phyloP scores from a whole-genome alignment of 2,113 vertebrate genomes.

The Myrmecobius fasciatus region DNA sequence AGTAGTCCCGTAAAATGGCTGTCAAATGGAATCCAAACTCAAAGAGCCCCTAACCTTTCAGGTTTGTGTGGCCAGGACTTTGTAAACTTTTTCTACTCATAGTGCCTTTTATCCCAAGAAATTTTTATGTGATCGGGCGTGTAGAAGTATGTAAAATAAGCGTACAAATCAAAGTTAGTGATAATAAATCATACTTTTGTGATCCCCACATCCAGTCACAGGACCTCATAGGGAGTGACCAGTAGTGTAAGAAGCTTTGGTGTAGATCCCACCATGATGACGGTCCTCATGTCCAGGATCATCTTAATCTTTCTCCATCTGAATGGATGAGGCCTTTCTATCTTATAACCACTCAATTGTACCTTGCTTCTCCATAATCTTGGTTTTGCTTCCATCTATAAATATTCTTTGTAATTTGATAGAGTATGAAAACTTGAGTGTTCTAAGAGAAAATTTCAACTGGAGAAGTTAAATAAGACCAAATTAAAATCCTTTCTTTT shows the following conservation, averaged over 20 bases:
- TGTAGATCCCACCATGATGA: not conserved
- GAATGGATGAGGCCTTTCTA: not conserved
- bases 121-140: no score
- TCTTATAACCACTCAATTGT: not conserved
- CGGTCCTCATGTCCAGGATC: not conserved
- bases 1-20: not conserved
- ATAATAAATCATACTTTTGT: no score
- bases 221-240: no score
- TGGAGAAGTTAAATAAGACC: not conserved
- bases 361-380: not conserved
- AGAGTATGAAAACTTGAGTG: not conserved
- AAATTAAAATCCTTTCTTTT: not conserved
- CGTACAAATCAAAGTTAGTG: no score
- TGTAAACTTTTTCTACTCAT: no score
- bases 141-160: no score
- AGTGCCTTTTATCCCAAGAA: no score
- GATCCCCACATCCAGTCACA: no score
- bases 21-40: not conserved
- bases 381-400: constrained; percentile 10
- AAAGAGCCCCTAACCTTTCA: not conserved
- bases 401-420: constrained; percentile 13
- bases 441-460: constrained; percentile 11
- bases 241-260: no score
- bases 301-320: not conserved
- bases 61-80: not conserved